These are phyloP conservation scores for Clepsis dumicolana DNA, from an alignment of 2,888 invertebrate genomes.

Conservation along the genomic window DNA sequence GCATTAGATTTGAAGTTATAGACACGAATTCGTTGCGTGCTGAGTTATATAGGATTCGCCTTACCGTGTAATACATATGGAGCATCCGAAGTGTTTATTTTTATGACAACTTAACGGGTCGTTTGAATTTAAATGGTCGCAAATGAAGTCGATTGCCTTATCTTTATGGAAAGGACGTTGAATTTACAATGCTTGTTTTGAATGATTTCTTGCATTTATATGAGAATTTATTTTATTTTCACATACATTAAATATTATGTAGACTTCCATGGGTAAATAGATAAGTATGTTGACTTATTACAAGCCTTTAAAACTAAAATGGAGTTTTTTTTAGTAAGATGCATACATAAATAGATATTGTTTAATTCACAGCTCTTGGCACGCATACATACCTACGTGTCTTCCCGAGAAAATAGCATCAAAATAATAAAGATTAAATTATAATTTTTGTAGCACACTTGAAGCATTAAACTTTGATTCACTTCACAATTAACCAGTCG, in stretches of 20 bases:
- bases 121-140: constrained; percentile 16
- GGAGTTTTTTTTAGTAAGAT: too few species aligned
- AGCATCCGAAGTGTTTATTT: constrained; percentile 40
- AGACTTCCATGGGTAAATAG: too few species aligned
- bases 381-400: too few species aligned
- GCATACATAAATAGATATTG: too few species aligned
- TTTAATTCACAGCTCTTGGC: too few species aligned
- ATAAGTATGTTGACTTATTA: too few species aligned
- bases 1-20: constrained; percentile 54
- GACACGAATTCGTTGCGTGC: constrained; percentile 51
- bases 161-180: constrained; percentile 20
- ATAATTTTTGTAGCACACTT: neutral
- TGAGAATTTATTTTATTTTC: neutral
- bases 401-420: too few species aligned
- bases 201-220: neutral
- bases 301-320: too few species aligned
- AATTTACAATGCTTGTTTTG: constrained; percentile 18
- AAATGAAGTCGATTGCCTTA: constrained; percentile 27
- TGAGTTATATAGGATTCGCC: constrained; percentile 48
- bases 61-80: constrained; percentile 44
- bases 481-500: constrained; percentile 34
- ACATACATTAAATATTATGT: neutral
- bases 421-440: neutral
- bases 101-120: constrained; percentile 17
- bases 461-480: constrained; percentile 12